These are phyloP conservation scores for Hesperophylax magnus DNA, from an alignment of 1,140 invertebrate species.

Conservation along the genomic window DNA sequence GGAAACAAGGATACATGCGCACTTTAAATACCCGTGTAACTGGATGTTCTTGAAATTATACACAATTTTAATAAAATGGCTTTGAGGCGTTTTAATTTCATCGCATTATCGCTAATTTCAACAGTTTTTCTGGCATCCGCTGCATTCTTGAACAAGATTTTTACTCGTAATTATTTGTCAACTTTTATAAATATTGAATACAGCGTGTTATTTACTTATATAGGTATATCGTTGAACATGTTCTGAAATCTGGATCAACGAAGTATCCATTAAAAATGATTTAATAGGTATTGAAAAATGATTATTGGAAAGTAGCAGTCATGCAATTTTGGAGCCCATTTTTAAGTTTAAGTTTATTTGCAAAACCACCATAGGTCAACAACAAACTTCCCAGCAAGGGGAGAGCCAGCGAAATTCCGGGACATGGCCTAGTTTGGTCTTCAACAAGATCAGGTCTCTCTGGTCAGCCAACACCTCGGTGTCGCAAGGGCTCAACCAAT, in stretches of 20 bases:
- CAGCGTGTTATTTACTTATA: no score
- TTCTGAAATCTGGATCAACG: no score
- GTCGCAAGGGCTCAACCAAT: conserved; percentile 83
- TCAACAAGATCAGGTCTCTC: conserved; percentile 89
- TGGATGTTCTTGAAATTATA: conserved; percentile 28
- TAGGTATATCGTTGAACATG: no score
- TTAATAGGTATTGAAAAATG: no score
- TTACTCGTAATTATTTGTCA: no score
- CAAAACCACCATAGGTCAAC: conserved; percentile 23
- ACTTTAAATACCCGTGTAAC: conserved; percentile 11
- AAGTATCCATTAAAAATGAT: no score
- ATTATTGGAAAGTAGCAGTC: no score
- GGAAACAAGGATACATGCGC: conserved; percentile 16
- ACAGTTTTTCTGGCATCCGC: conserved; percentile 3
- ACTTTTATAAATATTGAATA: no score
- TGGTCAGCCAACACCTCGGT: conserved; percentile 83
- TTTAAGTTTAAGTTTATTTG: conserved; percentile 23
- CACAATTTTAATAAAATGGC: conserved; percentile 6
- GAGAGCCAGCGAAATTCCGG: conserved; percentile 59
- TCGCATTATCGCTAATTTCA: neutral
- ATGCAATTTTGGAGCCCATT: neutral
- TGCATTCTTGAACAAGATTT: neutral
- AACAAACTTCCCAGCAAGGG: conserved; percentile 29
- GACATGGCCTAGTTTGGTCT: conserved; percentile 82
- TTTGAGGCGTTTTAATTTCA: conserved; percentile 4